These are phyloP conservation scores for Halcyon chelicuti DNA, from an alignment of 2,797 vertebrate species.

Conservation along the genomic window DNA sequence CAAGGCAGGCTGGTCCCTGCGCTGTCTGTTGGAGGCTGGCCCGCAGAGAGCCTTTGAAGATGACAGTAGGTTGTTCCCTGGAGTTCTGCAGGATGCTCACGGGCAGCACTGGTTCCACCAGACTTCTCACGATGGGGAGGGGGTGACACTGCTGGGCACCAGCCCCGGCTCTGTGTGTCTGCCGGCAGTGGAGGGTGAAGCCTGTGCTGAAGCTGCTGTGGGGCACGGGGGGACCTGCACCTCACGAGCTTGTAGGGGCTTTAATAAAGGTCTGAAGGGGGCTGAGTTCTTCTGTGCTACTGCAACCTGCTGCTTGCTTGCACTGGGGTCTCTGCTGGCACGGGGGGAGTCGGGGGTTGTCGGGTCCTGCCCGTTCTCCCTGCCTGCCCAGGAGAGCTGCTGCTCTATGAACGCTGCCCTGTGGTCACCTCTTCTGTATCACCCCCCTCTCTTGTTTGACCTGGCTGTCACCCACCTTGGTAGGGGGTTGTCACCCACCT, in stretches of 20 bases:
- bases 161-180: not conserved
- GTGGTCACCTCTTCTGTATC: rapidly evolving
- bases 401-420: not conserved
- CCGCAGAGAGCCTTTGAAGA: not conserved
- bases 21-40: not conserved
- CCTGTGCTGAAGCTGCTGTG: not conserved
- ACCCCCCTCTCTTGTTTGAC: not conserved
- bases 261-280: constrained; percentile 14
- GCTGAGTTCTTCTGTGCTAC: not conserved
- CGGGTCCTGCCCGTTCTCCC: not conserved
- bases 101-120: not conserved
- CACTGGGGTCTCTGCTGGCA: not conserved
- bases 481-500: not conserved
- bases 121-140: not conserved
- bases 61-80: not conserved
- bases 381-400: rapidly evolving
- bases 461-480: not conserved
- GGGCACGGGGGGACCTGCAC: not conserved
- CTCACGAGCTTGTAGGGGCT: not conserved
- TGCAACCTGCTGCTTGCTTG: not conserved
- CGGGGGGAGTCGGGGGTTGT: not conserved
- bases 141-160: not conserved
- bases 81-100: not conserved
- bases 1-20: not conserved
- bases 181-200: rapidly evolving